Conservation (phyloP, 2,113 vertebrate species). For the Pelusios castaneus region DNA sequence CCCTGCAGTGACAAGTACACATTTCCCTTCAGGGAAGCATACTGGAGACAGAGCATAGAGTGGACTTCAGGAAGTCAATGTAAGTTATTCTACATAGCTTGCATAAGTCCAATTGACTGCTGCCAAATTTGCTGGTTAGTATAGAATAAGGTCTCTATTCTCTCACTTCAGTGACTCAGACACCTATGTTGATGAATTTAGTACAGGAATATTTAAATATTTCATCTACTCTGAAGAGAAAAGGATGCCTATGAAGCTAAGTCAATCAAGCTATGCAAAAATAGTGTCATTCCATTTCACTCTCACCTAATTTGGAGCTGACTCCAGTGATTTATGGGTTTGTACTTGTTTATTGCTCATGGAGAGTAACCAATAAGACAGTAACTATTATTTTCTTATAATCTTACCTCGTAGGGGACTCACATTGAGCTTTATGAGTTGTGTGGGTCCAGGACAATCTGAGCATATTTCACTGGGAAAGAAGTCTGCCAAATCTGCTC, state of each 20-base stretch:
- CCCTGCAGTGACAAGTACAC: too few relatives aligned
- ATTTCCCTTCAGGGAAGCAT: too few relatives aligned
- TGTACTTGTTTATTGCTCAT: constrained; percentile 40
- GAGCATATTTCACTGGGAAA: constrained; percentile 32
- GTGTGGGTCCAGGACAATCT: background rate
- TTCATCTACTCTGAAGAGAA: background rate
- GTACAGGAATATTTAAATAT: constrained; percentile 27
- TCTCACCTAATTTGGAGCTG: background rate
- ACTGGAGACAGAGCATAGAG: too few relatives aligned
- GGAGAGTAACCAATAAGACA: constrained; percentile 38
- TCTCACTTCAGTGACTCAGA: background rate
- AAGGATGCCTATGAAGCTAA: constrained; percentile 42
- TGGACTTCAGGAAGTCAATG: too few relatives aligned
- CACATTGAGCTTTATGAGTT: constrained; percentile 18
- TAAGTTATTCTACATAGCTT: too few relatives aligned
- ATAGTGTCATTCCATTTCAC: constrained; percentile 18
- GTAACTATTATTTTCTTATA: constrained; percentile 22
- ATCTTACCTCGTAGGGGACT: constrained; percentile 1
- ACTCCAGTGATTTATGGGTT: constrained; percentile 14
- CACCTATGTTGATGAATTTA: constrained; percentile 43
- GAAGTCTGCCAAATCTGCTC: background rate
- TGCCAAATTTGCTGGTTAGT: too few relatives aligned
- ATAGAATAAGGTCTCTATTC: background rate
- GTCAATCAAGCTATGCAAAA: constrained; percentile 59
- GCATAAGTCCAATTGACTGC: too few relatives aligned